Evolutionary conservation across 2,797 vertebrate genomes (phyloP).

Genomic region (Merluccius polli): DNA sequence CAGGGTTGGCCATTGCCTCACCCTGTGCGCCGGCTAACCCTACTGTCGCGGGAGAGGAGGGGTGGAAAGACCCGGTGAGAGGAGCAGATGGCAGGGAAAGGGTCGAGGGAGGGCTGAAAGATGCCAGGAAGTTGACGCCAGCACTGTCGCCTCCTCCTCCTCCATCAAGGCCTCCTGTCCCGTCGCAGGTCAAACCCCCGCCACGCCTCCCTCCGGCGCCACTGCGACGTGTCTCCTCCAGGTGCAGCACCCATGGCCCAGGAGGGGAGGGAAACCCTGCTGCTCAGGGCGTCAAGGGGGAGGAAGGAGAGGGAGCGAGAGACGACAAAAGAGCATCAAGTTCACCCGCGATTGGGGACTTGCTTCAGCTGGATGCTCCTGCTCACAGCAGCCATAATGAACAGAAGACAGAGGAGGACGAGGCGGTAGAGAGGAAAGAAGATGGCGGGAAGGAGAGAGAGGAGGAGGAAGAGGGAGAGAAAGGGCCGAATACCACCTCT

Average conservation of each 20-base stretch:
- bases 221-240: constrained; percentile 44
- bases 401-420: not conserved
- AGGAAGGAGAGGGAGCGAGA: not conserved
- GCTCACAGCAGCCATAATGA: not conserved
- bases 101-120: not conserved
- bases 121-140: not conserved
- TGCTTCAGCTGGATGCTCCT: not conserved
- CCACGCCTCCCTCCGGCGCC: constrained; percentile 59
- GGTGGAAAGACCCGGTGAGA: not conserved
- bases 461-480: constrained; percentile 36
- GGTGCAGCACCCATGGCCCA: constrained; percentile 26
- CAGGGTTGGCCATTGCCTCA: constrained; percentile 37
- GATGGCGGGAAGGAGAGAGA: constrained; percentile 24
- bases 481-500: not conserved
- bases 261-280: constrained; percentile 28
- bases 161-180: constrained; percentile 49
- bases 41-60: not conserved
- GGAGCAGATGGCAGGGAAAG: not conserved
- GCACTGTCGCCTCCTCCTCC: constrained; percentile 30
- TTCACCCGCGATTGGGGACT: not conserved
- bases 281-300: not conserved
- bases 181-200: constrained; percentile 37
- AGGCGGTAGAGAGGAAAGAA: constrained; percentile 48
- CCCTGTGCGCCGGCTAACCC: constrained; percentile 4
- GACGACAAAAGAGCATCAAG: not conserved